phyloP scores from a whole-genome alignment of 2,888 invertebrate genomes.

The Drosophila mulleri region DNA sequence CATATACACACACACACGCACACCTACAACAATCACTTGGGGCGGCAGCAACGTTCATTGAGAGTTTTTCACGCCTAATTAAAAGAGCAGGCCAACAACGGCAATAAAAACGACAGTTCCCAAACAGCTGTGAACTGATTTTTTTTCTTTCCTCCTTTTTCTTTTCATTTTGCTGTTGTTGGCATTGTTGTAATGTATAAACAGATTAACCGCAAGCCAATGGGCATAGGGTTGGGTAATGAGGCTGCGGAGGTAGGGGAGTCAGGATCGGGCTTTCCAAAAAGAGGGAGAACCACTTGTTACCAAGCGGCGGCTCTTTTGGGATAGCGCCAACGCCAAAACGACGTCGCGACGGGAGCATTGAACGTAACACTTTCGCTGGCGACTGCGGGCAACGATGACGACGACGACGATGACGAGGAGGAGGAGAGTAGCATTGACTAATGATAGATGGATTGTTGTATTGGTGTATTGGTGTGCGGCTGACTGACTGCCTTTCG shows the following conservation, averaged over 20 bases:
- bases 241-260: neutral
- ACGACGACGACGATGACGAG: constrained; percentile 39
- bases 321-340: constrained; percentile 70
- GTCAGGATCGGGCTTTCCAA: constrained; percentile 2
- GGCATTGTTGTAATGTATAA: constrained; percentile 40
- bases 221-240: constrained; percentile 20
- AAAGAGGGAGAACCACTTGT: constrained; percentile 68
- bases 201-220: constrained; percentile 60
- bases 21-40: constrained; percentile 30
- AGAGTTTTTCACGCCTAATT: constrained; percentile 77
- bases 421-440: constrained; percentile 63
- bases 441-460: constrained; percentile 77
- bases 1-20: constrained; percentile 28
- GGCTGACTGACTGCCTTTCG: constrained; percentile 51
- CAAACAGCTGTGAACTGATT: constrained; percentile 36
- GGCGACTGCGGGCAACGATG: constrained; percentile 39
- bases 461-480: constrained; percentile 34
- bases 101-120: constrained; percentile 45
- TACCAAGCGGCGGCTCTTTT: constrained; percentile 62
- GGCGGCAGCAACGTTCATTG: constrained; percentile 46
- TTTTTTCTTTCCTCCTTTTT: constrained; percentile 17
- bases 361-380: constrained; percentile 79
- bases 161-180: constrained; percentile 16
- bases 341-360: constrained; percentile 55
- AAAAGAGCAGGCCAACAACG: constrained; percentile 51